Base-by-base conservation (phyloP, 1,140 invertebrate genomes). In the Bicyclus anynana region DNA sequence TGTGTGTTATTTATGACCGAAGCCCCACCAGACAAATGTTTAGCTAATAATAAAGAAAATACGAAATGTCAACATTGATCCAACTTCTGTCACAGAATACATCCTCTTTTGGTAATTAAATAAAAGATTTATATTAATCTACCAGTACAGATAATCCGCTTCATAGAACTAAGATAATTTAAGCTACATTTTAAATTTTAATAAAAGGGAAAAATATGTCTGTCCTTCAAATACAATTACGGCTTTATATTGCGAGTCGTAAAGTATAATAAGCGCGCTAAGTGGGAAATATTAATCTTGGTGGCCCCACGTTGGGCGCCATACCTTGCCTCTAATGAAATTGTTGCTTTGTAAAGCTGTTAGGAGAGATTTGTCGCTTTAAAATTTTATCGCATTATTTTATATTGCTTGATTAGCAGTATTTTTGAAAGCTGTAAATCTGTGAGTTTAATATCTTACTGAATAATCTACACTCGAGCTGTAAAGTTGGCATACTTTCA, bases 231-330 rank as follows among this genome's bases (percentile, higher is more conserved):
- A 14, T 18, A 17, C 17, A 14, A 40, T 40, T 18, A 40, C 37
- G 37, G 5, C 37, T 40, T 14, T 40, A 18, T 40, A 18, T 17
- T 40, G 29, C 29, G 29, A 27, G n/a, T 26, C 7, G n/a, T 48
- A 27, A 48, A 48, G 46, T 16, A 48, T 48, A 40, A 40, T 40
- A 40, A 40, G 37, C 37, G 37, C 0, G 29, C 6, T 7, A 40
- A 40, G 37, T 16, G 10, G 17, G 17, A 40, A 40, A 17, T 40
- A 40, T 40, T 40, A 40, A 40, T 40, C 37, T 16, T 48, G 29
- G 14, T 56, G 56, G 42, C 29, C 67, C 71, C 71, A 65, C 59
- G 65, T 66, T 74, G 77, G 69, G 74, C 69, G 69, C 72, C 77
- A 78, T 55, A 42, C 50, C 48, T 58, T 37, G 42, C 53, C 27